Percentiles rank a stretch among this genome's conserved stretches.
These are phyloP conservation scores for Craniophora ligustri DNA, from an alignment of 2,888 invertebrate genomes.

Conservation along the genomic window DNA sequence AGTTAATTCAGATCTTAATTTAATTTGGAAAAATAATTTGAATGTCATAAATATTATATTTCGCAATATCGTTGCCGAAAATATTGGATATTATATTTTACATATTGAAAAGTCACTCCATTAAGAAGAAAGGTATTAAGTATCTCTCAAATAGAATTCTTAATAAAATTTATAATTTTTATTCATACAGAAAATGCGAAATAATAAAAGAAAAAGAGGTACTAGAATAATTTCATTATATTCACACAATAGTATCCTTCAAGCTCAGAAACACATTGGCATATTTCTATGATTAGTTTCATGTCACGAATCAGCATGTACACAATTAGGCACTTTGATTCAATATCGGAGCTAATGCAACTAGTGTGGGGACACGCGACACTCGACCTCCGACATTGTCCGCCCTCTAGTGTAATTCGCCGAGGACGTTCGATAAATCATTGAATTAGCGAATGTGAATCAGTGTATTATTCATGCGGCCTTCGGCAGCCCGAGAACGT, in stretches of 20 bases:
- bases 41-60: too few relatives aligned
- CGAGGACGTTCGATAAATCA: slow-evolving; percentile 37
- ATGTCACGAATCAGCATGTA: slow-evolving; percentile 2
- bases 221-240: slow-evolving; percentile 1
- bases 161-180: neutral
- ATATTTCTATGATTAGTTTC: neutral
- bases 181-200: neutral
- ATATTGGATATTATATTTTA: neutral
- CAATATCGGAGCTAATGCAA: slow-evolving; percentile 2
- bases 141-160: neutral
- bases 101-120: neutral
- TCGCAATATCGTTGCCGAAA: neutral
- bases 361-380: neutral
- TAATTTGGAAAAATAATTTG: too few relatives aligned
- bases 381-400: slow-evolving; percentile 11
- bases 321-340: slow-evolving; percentile 9
- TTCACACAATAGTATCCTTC: neutral
- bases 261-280: neutral
- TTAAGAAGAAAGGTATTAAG: neutral
- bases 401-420: slow-evolving; percentile 15
- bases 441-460: slow-evolving; percentile 47
- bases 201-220: neutral
- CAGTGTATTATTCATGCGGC: slow-evolving; percentile 43
- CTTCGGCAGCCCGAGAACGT: slow-evolving; percentile 3
- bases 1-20: too few relatives aligned